Base-by-base conservation (phyloP, 2,888 invertebrate species). In the Parnassius smintheus region DNA sequence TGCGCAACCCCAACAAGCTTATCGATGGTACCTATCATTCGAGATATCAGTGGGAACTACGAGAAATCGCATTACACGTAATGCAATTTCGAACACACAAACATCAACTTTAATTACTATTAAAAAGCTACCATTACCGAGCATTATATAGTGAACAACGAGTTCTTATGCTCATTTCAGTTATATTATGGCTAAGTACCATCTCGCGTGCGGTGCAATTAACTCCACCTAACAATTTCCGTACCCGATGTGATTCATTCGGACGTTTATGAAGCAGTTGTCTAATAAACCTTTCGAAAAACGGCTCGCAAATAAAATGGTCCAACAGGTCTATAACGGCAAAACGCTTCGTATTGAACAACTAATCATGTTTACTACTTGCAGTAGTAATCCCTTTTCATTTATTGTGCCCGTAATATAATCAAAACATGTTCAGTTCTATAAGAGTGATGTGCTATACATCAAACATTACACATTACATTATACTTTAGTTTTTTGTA, bases 171-270 rank as follows among this genome's bases (percentile, higher is more conserved):
- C 68, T 71, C 66, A 65, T 70, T 69, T 68, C 63, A 70, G 61
- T 62, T 64, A 65, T 67, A 67, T 69, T 70, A 72, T 72, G 66
- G 70, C 71, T 77, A 78, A 80, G 69, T 76, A 72, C 75, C 59
- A 70, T 70, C 74, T 78, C 69, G 81, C 81, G 79, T 80, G 80
- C 68, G 56, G 62, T 60, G 64, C 71, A 69, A 68, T 69, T 69
- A 62, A 70, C 72, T 72, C 66, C 57, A 58, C 57, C 51, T 61
- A 66, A 71, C 72, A 67, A 77, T 75, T 75, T 76, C 70, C 74
- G 64, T 69, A 68, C 68, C 66, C 72, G 70, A 63, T 44, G 59
- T 63, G 63, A 63, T 63, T 63, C 63, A 63, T 59, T 59, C 54
- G 50, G 59, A 59, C 65, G 62, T 68, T 73, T 72, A 72, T 71